phyloP scores from a whole-genome alignment of 2,797 vertebrate species.

The Cossypha niveicapilla region DNA sequence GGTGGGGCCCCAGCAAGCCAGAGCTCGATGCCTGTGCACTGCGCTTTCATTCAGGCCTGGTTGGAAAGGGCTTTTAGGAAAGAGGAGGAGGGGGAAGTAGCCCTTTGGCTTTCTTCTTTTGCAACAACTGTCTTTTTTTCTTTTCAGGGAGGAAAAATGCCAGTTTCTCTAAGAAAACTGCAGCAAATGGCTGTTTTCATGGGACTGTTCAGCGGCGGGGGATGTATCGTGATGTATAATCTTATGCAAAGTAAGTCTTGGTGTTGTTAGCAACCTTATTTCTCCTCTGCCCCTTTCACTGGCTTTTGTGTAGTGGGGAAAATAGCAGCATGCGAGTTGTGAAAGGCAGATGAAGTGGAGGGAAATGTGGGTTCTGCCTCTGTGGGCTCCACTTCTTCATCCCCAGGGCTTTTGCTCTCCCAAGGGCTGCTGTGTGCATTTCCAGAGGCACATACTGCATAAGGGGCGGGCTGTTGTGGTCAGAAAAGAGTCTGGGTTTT shows the following conservation, averaged over 20 bases:
- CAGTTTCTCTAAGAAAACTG: conserved; percentile 63
- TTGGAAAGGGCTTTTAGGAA: conserved; percentile 10
- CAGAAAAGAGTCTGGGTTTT: not conserved
- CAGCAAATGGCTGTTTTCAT: conserved; percentile 79
- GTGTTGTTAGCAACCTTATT: not conserved
- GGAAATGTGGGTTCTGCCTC: not conserved
- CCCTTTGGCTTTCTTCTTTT: conserved; percentile 5
- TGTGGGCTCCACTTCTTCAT: not conserved
- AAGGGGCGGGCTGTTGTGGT: not conserved
- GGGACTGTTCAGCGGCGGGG: conserved; percentile 66
- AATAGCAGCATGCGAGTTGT: not conserved
- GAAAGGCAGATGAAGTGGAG: not conserved
- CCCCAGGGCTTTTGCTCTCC: not conserved
- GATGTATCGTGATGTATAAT: conserved; percentile 78
- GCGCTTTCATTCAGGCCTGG: not conserved
- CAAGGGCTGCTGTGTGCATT: not conserved
- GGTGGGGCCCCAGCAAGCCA: not conserved
- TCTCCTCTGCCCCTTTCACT: not conserved
- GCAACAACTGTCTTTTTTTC: conserved; percentile 54
- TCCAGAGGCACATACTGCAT: not conserved
- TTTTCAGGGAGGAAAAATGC: conserved; percentile 70
- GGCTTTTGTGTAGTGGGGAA: not conserved
- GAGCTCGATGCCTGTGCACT: not conserved
- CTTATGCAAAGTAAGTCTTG: conserved; percentile 82
- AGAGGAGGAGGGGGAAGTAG: not conserved